Percentiles rank a stretch among this genome's conserved stretches.
phyloP scores from a whole-genome alignment of 2,113 vertebrate species.

The Zosterops hypoxanthus region DNA sequence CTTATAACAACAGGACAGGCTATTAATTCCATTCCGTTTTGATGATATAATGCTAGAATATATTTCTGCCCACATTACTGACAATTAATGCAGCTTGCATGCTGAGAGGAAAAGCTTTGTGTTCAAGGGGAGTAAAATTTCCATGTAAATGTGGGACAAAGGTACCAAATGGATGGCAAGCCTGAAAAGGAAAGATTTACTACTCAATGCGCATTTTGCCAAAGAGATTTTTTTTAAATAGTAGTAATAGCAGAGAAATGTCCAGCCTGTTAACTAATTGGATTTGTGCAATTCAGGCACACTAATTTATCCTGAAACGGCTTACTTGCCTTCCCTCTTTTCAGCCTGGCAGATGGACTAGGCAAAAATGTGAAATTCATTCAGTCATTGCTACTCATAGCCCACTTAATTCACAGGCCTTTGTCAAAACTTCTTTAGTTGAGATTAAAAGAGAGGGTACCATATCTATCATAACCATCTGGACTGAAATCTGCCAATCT shows the following conservation, averaged over 20 bases:
- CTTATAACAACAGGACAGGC: conserved; percentile 37
- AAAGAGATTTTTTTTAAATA: conserved; percentile 2
- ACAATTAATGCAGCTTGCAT: conserved; percentile 56
- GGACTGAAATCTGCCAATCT: conserved; percentile 68
- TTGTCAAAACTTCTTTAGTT: conserved; percentile 68
- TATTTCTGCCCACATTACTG: conserved; percentile 54
- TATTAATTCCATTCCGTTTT: conserved; percentile 56
- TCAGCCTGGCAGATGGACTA: conserved; percentile 61
- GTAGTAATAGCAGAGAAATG: conserved; percentile 54
- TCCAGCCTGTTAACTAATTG: conserved; percentile 54
- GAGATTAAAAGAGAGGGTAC: conserved; percentile 55
- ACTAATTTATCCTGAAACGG: conserved; percentile 40
- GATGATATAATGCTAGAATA: conserved; percentile 48
- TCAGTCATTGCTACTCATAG: conserved; percentile 47
- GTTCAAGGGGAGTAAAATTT: conserved; percentile 59
- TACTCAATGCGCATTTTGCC: background rate
- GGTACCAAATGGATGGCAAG: conserved; percentile 56
- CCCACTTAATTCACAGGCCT: conserved; percentile 62
- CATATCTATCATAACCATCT: conserved; percentile 70
- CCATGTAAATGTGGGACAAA: conserved; percentile 66
- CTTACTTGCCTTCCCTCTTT: conserved; percentile 40
- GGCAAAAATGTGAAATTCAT: conserved; percentile 64
- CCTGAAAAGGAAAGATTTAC: conserved; percentile 59
- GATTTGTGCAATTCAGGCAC: conserved; percentile 27
- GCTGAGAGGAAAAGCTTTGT: conserved; percentile 49